Percentiles rank a stretch among this genome's conserved stretches.
These are phyloP conservation scores for Dynastes maya DNA, from an alignment of 2,888 invertebrate species.

Conservation along the genomic window DNA sequence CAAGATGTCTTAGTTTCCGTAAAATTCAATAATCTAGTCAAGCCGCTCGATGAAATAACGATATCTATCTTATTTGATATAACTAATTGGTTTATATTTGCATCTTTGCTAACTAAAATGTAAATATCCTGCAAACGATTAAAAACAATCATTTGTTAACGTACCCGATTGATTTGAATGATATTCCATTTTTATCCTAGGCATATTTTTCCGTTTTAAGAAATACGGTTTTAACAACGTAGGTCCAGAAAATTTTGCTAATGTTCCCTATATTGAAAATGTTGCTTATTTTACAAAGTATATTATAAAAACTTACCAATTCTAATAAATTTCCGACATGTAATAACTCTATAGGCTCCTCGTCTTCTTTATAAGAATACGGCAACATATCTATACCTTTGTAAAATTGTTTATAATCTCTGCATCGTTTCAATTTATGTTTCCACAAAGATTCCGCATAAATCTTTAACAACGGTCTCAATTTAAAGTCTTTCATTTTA, in stretches of 20 bases:
- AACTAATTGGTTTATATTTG: slow-evolving; percentile 59
- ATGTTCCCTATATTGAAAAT: slow-evolving; percentile 53
- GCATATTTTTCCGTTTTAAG: slow-evolving; percentile 46
- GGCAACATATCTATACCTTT: slow-evolving; percentile 56
- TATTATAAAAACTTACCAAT: slow-evolving; percentile 56
- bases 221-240: slow-evolving; percentile 49
- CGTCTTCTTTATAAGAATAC: slow-evolving; percentile 57
- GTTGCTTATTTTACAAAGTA: background rate
- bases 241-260: slow-evolving; percentile 55
- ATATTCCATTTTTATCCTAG: slow-evolving; percentile 30
- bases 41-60: slow-evolving; percentile 63
- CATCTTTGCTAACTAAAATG: slow-evolving; percentile 63
- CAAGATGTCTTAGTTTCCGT: slow-evolving; percentile 61
- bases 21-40: slow-evolving; percentile 64
- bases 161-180: slow-evolving; percentile 58
- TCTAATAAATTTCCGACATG: slow-evolving; percentile 58
- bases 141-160: background rate
- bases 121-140: background rate
- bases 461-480: slow-evolving; percentile 13
- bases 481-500: slow-evolving; percentile 21
- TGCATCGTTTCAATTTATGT: slow-evolving; percentile 55
- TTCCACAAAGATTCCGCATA: slow-evolving; percentile 55
- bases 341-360: slow-evolving; percentile 58
- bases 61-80: slow-evolving; percentile 61
- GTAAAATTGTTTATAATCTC: slow-evolving; percentile 60